Evolutionary conservation across 2,113 vertebrate genomes (phyloP).

Genomic region (Notarius quadriscutis): DNA sequence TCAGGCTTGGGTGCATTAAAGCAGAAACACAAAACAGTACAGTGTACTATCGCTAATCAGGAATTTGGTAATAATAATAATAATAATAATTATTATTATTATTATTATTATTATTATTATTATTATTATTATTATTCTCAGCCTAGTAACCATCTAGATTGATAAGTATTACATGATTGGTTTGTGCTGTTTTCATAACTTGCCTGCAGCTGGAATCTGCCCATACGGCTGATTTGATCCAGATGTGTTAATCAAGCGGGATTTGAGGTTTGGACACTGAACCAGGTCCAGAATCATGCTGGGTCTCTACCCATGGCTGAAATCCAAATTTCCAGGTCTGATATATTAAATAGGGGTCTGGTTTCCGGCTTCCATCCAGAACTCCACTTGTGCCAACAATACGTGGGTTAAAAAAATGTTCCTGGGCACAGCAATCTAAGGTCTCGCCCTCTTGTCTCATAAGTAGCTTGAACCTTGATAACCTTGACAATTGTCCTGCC

Average conservation of each 20-base stretch:
- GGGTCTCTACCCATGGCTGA: slow-evolving; percentile 12
- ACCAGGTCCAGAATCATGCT: not conserved
- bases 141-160: slow-evolving; percentile 4
- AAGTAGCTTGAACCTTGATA: not conserved
- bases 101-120: too few relatives aligned
- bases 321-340: not conserved
- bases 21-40: not conserved
- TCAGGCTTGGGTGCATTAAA: not conserved
- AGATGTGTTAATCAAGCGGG: slow-evolving; percentile 32
- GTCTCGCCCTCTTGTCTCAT: not conserved
- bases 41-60: not conserved
- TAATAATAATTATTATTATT: not conserved
- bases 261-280: not conserved
- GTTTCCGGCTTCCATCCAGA: not conserved
- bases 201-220: not conserved
- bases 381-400: not conserved
- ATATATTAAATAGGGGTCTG: slow-evolving; percentile 1
- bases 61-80: slow-evolving; percentile 1
- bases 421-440: not conserved
- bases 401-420: not conserved
- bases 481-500: not conserved
- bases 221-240: slow-evolving; percentile 13
- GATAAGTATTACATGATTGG: slow-evolving; percentile 9
- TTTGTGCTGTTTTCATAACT: not conserved
- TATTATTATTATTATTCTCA: not conserved